These are phyloP conservation scores for Psix sp. DNA, from an alignment of 1,140 invertebrate species.

Conservation along the genomic window DNA sequence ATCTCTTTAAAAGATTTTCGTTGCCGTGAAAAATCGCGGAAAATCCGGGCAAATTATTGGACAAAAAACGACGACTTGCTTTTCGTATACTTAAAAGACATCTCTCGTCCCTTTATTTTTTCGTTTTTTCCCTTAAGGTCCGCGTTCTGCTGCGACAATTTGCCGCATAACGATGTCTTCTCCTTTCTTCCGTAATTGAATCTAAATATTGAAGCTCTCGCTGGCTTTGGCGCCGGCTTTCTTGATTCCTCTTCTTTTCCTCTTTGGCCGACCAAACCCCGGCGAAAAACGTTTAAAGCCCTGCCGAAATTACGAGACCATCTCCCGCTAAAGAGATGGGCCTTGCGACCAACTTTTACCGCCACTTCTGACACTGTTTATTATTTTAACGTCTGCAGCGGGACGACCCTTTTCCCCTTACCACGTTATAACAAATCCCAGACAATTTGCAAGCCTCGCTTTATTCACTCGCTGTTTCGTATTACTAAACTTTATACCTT, in stretches of 20 bases:
- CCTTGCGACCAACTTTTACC: constrained; percentile 43
- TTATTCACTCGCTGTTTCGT: neutral
- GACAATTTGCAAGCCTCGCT: constrained; percentile 8
- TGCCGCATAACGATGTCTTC: constrained; percentile 69
- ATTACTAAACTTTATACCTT: too few species aligned
- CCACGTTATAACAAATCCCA: constrained; percentile 6
- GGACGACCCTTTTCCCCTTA: constrained; percentile 6
- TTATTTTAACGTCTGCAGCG: constrained; percentile 41
- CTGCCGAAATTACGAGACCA: constrained; percentile 65
- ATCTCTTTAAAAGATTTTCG: constrained; percentile 5
- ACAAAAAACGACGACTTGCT: constrained; percentile 21
- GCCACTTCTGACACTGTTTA: constrained; percentile 47
- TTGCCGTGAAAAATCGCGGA: constrained; percentile 41
- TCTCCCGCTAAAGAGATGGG: constrained; percentile 63
- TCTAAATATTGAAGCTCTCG: constrained; percentile 73
- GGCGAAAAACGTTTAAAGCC: constrained; percentile 67
- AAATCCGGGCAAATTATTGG: constrained; percentile 28
- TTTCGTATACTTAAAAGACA: too few species aligned
- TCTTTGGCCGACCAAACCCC: constrained; percentile 60
- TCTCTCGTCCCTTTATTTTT: too few species aligned
- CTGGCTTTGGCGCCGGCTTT: constrained; percentile 65
- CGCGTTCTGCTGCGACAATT: constrained; percentile 68
- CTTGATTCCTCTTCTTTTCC: constrained; percentile 63
- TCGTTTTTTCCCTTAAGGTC: constrained; percentile 25
- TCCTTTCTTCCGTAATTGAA: constrained; percentile 71